Conservation (phyloP, 2,797 vertebrate species). For the Myotis findleyi region DNA sequence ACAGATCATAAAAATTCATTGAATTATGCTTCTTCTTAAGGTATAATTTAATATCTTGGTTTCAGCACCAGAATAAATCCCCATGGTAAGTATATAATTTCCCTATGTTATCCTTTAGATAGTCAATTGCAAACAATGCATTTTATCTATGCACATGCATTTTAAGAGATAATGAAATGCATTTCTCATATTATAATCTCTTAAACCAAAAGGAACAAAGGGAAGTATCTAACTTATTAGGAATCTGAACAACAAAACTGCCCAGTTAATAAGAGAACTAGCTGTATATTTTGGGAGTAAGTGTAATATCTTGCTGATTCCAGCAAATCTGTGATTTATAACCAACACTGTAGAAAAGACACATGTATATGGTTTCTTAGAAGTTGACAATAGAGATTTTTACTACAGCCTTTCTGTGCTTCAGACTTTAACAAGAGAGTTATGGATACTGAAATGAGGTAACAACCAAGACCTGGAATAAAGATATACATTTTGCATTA, state of each 20-base stretch:
- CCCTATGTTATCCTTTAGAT: conserved; percentile 60
- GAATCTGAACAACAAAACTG: conserved; percentile 50
- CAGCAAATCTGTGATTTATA: conserved; percentile 60
- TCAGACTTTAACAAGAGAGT: not conserved
- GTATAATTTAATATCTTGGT: conserved; percentile 85
- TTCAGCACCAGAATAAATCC: conserved; percentile 76
- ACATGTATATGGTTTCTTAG: not conserved
- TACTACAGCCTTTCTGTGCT: not conserved
- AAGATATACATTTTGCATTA: not conserved
- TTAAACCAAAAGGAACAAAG: conserved; percentile 47
- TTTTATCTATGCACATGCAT: conserved; percentile 56
- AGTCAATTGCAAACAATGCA: conserved; percentile 56
- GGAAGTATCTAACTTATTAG: conserved; percentile 12
- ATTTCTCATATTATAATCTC: conserved; percentile 63
- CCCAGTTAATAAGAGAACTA: conserved; percentile 19
- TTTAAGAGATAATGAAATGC: conserved; percentile 71
- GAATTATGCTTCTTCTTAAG: conserved; percentile 84
- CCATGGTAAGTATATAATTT: conserved; percentile 62
- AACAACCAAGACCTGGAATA: not conserved
- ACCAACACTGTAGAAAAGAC: not conserved
- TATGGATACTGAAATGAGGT: not conserved
- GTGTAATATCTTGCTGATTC: conserved; percentile 29
- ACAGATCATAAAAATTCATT: conserved; percentile 86
- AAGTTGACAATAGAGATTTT: not conserved
- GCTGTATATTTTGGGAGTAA: conserved; percentile 25